A percentile compares a stretch with the other conserved stretches of the same genome.
These are phyloP conservation scores for Ondatra zibethicus DNA, from an alignment of 2,113 vertebrate genomes.

Conservation along the genomic window DNA sequence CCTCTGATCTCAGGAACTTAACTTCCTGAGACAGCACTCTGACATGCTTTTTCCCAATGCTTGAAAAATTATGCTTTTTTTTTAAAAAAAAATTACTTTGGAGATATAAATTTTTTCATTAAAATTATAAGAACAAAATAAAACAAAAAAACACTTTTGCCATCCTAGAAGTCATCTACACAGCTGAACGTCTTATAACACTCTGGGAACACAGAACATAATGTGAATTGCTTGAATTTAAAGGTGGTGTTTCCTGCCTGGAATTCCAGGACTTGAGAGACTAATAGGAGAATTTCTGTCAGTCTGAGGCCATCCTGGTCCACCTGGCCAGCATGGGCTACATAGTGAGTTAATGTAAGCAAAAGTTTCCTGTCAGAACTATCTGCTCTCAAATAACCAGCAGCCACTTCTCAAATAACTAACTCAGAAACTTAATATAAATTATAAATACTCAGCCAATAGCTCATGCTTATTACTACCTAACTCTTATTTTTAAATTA, in stretches of 20 bases:
- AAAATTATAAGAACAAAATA: constrained; percentile 39
- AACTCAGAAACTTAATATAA: too few species aligned
- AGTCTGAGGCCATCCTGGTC: neutral
- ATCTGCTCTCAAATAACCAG: too few species aligned
- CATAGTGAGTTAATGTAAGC: neutral
- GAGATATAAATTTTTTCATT: constrained; percentile 51
- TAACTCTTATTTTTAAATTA: too few species aligned
- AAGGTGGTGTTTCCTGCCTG: neutral
- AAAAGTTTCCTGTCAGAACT: too few species aligned
- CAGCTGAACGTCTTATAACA: constrained; percentile 36
- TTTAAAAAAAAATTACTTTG: neutral
- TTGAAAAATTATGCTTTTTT: neutral
- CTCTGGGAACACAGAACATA: constrained; percentile 5
- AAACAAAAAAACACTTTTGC: constrained; percentile 52
- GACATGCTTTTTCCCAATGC: neutral
- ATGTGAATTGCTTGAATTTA: constrained; percentile 40
- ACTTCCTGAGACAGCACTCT: neutral
- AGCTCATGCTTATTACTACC: too few species aligned
- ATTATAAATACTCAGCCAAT: too few species aligned
- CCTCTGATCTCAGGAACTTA: neutral
- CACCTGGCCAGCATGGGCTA: neutral
- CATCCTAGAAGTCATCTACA: constrained; percentile 35
- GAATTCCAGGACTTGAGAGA: neutral
- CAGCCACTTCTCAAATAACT: too few species aligned
- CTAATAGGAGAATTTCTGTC: neutral